These are phyloP conservation scores for Panorpa germanica DNA, from an alignment of 2,888 invertebrate genomes.

Conservation along the genomic window DNA sequence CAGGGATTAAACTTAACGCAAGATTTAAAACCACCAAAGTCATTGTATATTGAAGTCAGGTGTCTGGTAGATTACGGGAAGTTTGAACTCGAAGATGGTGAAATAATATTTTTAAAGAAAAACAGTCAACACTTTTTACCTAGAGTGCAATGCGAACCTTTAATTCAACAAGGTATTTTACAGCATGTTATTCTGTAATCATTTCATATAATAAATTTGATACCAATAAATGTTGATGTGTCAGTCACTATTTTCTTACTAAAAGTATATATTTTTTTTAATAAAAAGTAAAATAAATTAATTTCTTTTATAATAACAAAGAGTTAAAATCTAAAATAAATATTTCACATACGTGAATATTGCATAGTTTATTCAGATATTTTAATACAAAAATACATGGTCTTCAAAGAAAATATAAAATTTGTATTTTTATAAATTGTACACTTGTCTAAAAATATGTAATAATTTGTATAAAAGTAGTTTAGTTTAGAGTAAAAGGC, in stretches of 20 bases:
- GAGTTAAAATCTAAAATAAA: too few species aligned
- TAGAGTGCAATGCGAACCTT: conserved; percentile 71
- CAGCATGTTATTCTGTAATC: conserved; percentile 38
- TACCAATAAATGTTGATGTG: conserved; percentile 6
- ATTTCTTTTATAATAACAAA: too few species aligned
- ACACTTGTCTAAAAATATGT: too few species aligned
- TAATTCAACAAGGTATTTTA: conserved; percentile 77
- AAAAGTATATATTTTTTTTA: too few species aligned
- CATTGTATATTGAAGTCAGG: conserved; percentile 78
- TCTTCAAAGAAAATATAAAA: too few species aligned
- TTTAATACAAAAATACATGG: too few species aligned
- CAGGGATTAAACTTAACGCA: conserved; percentile 72
- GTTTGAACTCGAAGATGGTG: conserved; percentile 87
- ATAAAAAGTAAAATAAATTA: too few species aligned
- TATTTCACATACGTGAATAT: too few species aligned
- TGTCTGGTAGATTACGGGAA: conserved; percentile 85
- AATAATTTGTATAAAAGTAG: neutral
- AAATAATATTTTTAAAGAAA: conserved; percentile 69
- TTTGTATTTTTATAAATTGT: too few species aligned
- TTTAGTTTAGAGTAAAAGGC: neutral
- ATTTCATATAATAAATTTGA: conserved; percentile 4
- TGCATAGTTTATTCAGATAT: too few species aligned
- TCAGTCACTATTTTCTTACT: too few species aligned
- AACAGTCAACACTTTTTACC: conserved; percentile 84
- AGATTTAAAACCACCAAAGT: conserved; percentile 80